Base-by-base conservation (phyloP, 2,113 vertebrate genomes). In the Lamprotornis superbus region DNA sequence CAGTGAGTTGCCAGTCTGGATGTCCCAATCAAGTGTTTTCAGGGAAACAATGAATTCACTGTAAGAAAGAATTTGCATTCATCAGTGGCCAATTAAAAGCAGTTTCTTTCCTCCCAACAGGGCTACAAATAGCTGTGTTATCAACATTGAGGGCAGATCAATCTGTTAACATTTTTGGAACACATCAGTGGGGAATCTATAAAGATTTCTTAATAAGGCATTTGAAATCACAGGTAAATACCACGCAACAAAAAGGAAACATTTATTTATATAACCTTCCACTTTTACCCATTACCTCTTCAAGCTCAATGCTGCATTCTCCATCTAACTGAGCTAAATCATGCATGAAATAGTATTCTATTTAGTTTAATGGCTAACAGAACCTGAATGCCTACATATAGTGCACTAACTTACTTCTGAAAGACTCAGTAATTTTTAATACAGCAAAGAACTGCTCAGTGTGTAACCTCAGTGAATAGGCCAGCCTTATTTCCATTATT, bases 301-400 rank as follows among this genome's bases (percentile, higher is more conserved):
- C 6, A 15, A 89, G 89, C 42, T 35, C 57, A 59, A 19, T 67
- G 20, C 59, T 67, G 47, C 44, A 86, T 79, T 93, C 55, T 90
- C 93, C 64, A 70, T 67, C 82, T 74, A 94, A 88, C 63, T 28
- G 75, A 93, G 73, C 1, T 74, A 96, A 98, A 95, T 95, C 97
- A 97, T 89, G 96, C 96, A 95, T 98, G 96, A 98, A 98, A 97
- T 95, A 83, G 52, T 77, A 69, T 94, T 95, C 87, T 95, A 80
- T 97, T 98, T 95, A 96, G 95, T 94, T 97, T 97, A 97, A 97
- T 94, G 92, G 87, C 84, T 94, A 96, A 61, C 67, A 87, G 90
- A 96, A 95, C 69, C 82, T 87, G 83, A 96, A 89, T 31, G 31
- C 42, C 63, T 95, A 53, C 88, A 87, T 91, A 88, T 74, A 95